Base-by-base conservation (phyloP, 2,113 vertebrate species). In the Uria lomvia region DNA sequence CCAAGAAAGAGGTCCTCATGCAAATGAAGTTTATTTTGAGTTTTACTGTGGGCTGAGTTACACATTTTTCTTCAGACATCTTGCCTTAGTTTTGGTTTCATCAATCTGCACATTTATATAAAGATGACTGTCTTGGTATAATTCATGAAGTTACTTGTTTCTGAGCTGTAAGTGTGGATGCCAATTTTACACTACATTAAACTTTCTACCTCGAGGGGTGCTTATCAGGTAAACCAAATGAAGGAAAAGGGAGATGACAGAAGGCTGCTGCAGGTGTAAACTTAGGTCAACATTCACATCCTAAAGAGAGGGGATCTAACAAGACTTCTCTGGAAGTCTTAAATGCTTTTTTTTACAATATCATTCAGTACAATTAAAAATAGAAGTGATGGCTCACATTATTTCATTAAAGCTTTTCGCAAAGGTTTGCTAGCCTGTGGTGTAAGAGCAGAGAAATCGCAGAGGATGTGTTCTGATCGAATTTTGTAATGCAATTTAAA, bases 1-100 rank as follows among this genome's bases (percentile, higher is more conserved):
- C 62, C 50, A 65, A 75, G 86, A 76, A 88, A 3, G 58, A 94
- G 66, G 60, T 91, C 84, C 85, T 97, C 80, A 88, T 96, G 96
- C 74, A 96, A 95, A 96, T 95, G 23, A 93, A 86, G 81, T 86
- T 96, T 96, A 93, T 96, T 97, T 96, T 95, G 87, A 92, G 94
- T 26, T 90, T 95, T 93, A 76, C 88, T 79, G 89, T 95, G 93
- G 95, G 92, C 50, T 50, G 86, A 94, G 55, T 89, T 95, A 87
- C 68, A 91, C 80, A 29, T 81, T 96, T 92, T 81, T 84, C 86
- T 82, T 81, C 67, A 88, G 92, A 97, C 74, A 40, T 97, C 58
- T 91, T 92, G 88, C 78, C 71, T 95, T 89, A 85, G 86, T 92
- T 92, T 94, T 82, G 58, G 67, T 90, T 97, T 90, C 73, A 47